These are phyloP conservation scores for Riparia riparia DNA, from an alignment of 2,113 vertebrate species.

Conservation along the genomic window DNA sequence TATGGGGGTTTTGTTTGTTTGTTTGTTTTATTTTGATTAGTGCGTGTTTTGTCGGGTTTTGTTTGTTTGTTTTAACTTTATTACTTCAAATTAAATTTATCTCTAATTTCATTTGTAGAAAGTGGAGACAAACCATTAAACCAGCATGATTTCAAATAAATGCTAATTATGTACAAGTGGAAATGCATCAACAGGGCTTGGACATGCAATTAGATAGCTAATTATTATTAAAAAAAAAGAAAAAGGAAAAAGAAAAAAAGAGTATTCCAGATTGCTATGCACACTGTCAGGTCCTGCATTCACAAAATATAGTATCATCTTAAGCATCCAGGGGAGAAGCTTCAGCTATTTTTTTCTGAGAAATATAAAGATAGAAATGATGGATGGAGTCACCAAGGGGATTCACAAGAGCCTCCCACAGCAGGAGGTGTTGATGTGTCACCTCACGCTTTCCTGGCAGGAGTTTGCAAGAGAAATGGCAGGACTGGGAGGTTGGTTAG, in stretches of 20 bases:
- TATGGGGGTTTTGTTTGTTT: neutral
- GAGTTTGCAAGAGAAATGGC: neutral
- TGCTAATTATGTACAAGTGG: slow-evolving; percentile 71
- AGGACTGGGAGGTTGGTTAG: neutral
- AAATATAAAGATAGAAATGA: neutral
- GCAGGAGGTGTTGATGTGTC: neutral
- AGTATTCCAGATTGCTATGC: slow-evolving; percentile 5
- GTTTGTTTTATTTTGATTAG: neutral
- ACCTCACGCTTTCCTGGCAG: neutral
- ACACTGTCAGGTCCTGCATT: neutral
- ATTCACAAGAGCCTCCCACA: neutral
- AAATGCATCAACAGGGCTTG: slow-evolving; percentile 64
- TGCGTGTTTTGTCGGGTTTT: neutral
- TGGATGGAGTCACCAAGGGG: neutral
- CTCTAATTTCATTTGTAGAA: slow-evolving; percentile 68
- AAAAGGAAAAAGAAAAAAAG: neutral
- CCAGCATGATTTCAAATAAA: slow-evolving; percentile 74
- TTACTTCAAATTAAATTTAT: slow-evolving; percentile 73
- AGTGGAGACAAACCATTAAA: slow-evolving; percentile 70
- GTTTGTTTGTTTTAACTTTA: slow-evolving; percentile 49
- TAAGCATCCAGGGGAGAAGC: neutral
- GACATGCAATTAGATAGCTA: slow-evolving; percentile 72
- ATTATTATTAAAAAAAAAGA: neutral
- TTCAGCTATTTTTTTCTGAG: neutral
- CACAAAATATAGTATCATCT: neutral